These are phyloP conservation scores for Coryphaenoides rupestris DNA, from an alignment of 2,113 vertebrate species.

Conservation along the genomic window DNA sequence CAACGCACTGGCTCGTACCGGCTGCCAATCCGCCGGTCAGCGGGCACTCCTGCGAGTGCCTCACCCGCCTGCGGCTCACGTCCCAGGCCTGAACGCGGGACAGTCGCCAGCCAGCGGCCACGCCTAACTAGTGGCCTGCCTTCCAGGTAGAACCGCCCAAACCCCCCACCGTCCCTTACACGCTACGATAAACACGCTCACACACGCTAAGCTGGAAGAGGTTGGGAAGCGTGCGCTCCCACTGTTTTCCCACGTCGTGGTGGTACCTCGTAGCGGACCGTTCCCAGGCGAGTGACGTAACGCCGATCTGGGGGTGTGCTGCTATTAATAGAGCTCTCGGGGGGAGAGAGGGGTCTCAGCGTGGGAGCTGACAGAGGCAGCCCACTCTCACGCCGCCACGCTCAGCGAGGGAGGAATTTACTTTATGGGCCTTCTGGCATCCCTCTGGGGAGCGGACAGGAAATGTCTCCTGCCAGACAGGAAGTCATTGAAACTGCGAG, in stretches of 20 bases:
- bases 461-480: conserved; percentile 76
- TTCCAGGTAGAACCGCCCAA: conserved; percentile 71
- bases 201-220: conserved; percentile 1
- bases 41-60: conserved; percentile 79
- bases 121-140: conserved; percentile 69
- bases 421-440: conserved; percentile 67
- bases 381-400: conserved; percentile 26
- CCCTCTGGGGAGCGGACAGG: conserved; percentile 74
- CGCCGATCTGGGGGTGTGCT: conserved; percentile 15
- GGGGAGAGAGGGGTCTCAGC: conserved; percentile 29
- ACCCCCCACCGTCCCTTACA: neutral
- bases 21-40: conserved; percentile 77
- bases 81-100: conserved; percentile 89
- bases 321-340: conserved; percentile 66
- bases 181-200: conserved; percentile 3
- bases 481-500: conserved; percentile 81
- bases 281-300: conserved; percentile 52
- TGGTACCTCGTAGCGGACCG: no score
- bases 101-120: conserved; percentile 81
- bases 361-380: conserved; percentile 32
- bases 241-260: conserved; percentile 17
- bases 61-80: conserved; percentile 81
- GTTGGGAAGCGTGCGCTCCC: neutral
- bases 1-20: conserved; percentile 85
- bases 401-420: conserved; percentile 68